phyloP scores from a whole-genome alignment of 2,797 vertebrate species.

The Lutjanus campechanus region DNA sequence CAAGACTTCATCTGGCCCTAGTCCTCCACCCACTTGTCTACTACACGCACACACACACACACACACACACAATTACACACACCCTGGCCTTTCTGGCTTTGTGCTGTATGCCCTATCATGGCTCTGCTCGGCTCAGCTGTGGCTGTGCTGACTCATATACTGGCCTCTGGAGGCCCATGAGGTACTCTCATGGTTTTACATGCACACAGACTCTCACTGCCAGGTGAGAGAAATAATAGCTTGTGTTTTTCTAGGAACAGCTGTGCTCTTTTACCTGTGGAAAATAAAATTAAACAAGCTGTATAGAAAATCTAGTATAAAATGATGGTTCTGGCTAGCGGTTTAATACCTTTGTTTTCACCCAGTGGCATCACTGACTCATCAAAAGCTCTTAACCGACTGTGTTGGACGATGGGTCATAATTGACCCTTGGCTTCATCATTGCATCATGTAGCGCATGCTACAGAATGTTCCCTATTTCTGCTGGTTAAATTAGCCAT shows the following conservation, averaged over 20 bases:
- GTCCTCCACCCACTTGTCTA: slow-evolving; percentile 74
- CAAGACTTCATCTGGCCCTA: slow-evolving; percentile 79
- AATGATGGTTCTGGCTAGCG: slow-evolving; percentile 57
- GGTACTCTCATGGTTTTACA: slow-evolving; percentile 72
- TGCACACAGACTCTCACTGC: slow-evolving; percentile 61
- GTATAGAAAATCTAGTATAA: slow-evolving; percentile 62
- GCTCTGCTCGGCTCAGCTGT: slow-evolving; percentile 69
- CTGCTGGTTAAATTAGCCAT: slow-evolving; percentile 75
- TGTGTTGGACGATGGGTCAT: slow-evolving; percentile 56
- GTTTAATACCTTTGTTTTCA: slow-evolving; percentile 75
- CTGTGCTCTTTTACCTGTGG: slow-evolving; percentile 73
- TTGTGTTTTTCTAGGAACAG: slow-evolving; percentile 71
- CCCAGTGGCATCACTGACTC: slow-evolving; percentile 72
- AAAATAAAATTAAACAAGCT: slow-evolving; percentile 71
- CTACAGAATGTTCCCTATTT: slow-evolving; percentile 75
- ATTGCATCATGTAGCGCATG: slow-evolving; percentile 66
- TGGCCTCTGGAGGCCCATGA: slow-evolving; percentile 74
- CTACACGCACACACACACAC: slow-evolving; percentile 27
- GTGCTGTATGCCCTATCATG: slow-evolving; percentile 54
- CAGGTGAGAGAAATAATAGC: slow-evolving; percentile 73
- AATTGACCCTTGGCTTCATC: slow-evolving; percentile 65
- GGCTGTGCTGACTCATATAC: slow-evolving; percentile 78
- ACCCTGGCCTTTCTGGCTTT: slow-evolving; percentile 52
- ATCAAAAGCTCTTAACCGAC: slow-evolving; percentile 52
- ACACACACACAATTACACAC: slow-evolving; percentile 18